Percentiles rank a stretch among this genome's conserved stretches.
These are phyloP conservation scores for Sylvilagus bachmani DNA, from an alignment of 2,113 vertebrate species.

Conservation along the genomic window DNA sequence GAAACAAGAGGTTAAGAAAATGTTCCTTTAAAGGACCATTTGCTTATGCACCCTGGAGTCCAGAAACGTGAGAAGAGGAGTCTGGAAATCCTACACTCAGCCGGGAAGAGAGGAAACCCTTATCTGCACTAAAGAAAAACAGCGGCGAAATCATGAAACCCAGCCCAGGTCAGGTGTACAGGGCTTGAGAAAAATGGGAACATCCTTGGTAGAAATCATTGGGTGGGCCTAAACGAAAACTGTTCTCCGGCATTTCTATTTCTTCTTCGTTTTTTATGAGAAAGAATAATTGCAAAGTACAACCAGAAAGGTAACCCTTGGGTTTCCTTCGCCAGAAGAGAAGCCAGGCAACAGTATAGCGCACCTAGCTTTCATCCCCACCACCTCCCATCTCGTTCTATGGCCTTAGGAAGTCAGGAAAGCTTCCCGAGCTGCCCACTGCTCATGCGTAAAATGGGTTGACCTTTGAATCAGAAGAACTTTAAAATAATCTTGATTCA, in stretches of 20 bases:
- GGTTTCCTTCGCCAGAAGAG: not conserved
- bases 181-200: slow-evolving; percentile 16
- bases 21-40: slow-evolving; percentile 58
- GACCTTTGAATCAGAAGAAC: slow-evolving; percentile 43
- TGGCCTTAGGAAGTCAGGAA: not conserved
- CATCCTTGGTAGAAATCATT: not conserved
- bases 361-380: not conserved
- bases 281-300: slow-evolving; percentile 45
- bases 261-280: slow-evolving; percentile 41
- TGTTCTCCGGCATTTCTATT: not conserved
- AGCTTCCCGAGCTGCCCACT: not conserved
- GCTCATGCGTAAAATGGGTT: not conserved
- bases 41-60: slow-evolving; percentile 40
- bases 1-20: slow-evolving; percentile 67
- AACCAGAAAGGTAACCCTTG: not conserved
- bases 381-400: not conserved
- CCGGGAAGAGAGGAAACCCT: not conserved
- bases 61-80: not conserved
- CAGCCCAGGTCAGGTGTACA: not conserved
- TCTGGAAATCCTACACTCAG: slow-evolving; percentile 5
- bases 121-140: not conserved
- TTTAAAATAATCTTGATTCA: slow-evolving; percentile 55
- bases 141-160: not conserved
- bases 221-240: not conserved
- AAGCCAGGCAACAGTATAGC: not conserved